Conservation (phyloP, 2,888 invertebrate species). For the Tachina lurida region DNA sequence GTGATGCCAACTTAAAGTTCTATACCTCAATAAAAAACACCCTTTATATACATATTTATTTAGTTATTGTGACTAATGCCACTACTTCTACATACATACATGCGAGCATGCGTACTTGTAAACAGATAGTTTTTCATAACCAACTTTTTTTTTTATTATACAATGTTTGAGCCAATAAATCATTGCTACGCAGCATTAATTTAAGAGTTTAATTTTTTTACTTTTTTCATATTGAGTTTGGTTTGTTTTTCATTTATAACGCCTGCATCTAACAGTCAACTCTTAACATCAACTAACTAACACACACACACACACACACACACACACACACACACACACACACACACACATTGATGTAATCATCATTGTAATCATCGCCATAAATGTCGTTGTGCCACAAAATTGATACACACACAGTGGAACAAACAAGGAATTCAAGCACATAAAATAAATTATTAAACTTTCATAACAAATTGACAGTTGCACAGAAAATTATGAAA, state of each 20-base stretch:
- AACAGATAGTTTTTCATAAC: slow-evolving; percentile 35
- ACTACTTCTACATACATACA: background rate
- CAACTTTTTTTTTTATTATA: slow-evolving; percentile 32
- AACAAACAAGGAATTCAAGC: background rate
- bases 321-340: background rate
- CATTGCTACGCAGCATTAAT: slow-evolving; percentile 67
- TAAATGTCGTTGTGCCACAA: background rate
- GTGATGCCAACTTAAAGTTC: too few relatives aligned
- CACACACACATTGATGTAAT: background rate
- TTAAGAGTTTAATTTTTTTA: slow-evolving; percentile 17
- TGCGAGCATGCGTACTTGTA: background rate
- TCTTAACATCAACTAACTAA: slow-evolving; percentile 21
- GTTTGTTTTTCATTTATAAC: slow-evolving; percentile 27
- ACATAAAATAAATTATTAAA: background rate
- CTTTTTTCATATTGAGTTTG: background rate
- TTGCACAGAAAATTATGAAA: too few relatives aligned
- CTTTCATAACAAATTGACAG: too few relatives aligned
- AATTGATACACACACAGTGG: slow-evolving; percentile 27
- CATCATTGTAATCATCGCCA: slow-evolving; percentile 11
- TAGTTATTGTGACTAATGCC: slow-evolving; percentile 14
- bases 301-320: too few relatives aligned
- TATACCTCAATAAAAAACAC: too few relatives aligned
- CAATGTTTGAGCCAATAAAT: slow-evolving; percentile 62
- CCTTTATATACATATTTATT: background rate
- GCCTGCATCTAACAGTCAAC: slow-evolving; percentile 48